These are phyloP conservation scores for Mercenaria mercenaria DNA, from an alignment of 1,140 invertebrate species.

Conservation along the genomic window DNA sequence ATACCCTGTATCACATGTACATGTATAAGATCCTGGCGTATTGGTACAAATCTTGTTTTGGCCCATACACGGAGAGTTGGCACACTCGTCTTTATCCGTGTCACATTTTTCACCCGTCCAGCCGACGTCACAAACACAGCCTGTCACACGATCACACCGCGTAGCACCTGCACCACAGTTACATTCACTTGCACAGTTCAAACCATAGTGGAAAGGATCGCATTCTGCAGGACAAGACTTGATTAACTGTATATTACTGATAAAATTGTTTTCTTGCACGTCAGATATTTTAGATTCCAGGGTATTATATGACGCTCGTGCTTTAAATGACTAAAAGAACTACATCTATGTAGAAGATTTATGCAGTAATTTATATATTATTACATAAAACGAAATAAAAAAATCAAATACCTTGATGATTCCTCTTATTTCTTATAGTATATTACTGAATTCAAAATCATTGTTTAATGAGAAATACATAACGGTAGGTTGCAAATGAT, in stretches of 20 bases:
- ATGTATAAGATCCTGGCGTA: constrained; percentile 66
- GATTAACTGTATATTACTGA: neutral
- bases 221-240: neutral
- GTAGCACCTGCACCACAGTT: constrained; percentile 50
- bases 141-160: constrained; percentile 60
- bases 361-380: too few relatives aligned
- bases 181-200: constrained; percentile 63
- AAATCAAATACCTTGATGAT: too few relatives aligned
- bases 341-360: too few relatives aligned
- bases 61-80: constrained; percentile 3
- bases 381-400: too few relatives aligned
- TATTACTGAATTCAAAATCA: too few relatives aligned
- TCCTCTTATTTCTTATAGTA: too few relatives aligned
- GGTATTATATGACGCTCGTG: too few relatives aligned
- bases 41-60: constrained; percentile 62
- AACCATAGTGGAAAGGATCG: constrained; percentile 53
- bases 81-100: constrained; percentile 70
- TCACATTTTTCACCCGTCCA: constrained; percentile 72
- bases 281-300: neutral
- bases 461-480: too few relatives aligned
- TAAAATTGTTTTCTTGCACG: neutral
- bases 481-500: too few relatives aligned
- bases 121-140: constrained; percentile 71
- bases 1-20: constrained; percentile 68
- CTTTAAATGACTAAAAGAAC: neutral